A percentile compares a stretch with the other conserved stretches of the same genome.
phyloP scores from a whole-genome alignment of 2,888 invertebrate genomes.

The Spodoptera picta region DNA sequence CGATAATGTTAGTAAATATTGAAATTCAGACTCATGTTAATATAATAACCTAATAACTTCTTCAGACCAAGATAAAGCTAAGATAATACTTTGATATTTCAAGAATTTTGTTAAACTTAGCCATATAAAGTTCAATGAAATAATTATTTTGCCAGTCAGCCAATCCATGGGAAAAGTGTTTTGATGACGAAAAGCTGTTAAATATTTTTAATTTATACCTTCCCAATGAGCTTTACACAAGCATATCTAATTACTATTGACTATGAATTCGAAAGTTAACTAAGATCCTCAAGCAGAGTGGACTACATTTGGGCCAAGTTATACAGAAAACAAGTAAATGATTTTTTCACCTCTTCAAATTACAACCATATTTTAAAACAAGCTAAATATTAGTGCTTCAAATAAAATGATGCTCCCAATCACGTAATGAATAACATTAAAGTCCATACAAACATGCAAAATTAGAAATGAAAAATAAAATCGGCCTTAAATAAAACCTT shows the following conservation, averaged over 20 bases:
- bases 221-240: constrained; percentile 40
- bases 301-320: constrained; percentile 22
- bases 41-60: too few species aligned
- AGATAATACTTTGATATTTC: too few species aligned
- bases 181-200: too few species aligned
- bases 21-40: too few species aligned
- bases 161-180: too few species aligned
- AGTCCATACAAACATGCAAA: constrained; percentile 48
- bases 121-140: too few species aligned
- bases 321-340: constrained; percentile 27
- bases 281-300: constrained; percentile 12
- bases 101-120: too few species aligned
- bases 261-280: constrained; percentile 27
- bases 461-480: constrained; percentile 49
- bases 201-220: constrained; percentile 10
- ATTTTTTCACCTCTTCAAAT: constrained; percentile 51
- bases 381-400: constrained; percentile 32
- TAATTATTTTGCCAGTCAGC: too few species aligned
- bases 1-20: too few species aligned
- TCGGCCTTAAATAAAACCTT: constrained; percentile 48
- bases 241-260: constrained; percentile 22
- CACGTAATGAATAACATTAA: constrained; percentile 35
- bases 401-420: constrained; percentile 43
- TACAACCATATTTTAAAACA: constrained; percentile 51
- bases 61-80: too few species aligned